phyloP scores from a whole-genome alignment of 2,888 invertebrate genomes.

The Scaptomyza tumidula region DNA sequence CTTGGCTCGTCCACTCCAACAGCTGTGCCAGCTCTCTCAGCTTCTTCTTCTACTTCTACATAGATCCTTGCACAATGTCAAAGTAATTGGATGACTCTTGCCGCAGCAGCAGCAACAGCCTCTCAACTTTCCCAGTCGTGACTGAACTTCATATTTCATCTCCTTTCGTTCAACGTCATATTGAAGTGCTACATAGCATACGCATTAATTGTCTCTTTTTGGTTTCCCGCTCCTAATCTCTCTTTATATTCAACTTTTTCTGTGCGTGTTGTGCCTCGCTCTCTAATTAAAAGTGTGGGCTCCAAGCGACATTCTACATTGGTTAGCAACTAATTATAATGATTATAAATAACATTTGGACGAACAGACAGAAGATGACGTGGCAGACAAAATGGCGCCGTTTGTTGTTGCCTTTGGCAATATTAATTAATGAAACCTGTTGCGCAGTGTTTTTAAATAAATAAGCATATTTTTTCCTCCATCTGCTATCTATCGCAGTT shows the following conservation, averaged over 20 bases:
- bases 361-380: background rate
- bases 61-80: constrained; percentile 64
- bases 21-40: constrained; percentile 36
- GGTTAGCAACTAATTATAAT: constrained; percentile 66
- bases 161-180: constrained; percentile 29
- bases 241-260: too few relatives aligned
- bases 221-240: background rate
- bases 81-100: constrained; percentile 77
- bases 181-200: constrained; percentile 64
- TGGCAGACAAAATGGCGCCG: constrained; percentile 50
- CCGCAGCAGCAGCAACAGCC: constrained; percentile 10
- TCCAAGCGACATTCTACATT: constrained; percentile 46
- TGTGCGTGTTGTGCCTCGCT: background rate
- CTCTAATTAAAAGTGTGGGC: constrained; percentile 57
- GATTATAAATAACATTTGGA: constrained; percentile 43
- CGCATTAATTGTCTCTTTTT: constrained; percentile 62
- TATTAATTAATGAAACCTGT: constrained; percentile 59
- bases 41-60: constrained; percentile 3
- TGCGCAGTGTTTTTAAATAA: constrained; percentile 22
- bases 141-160: constrained; percentile 25
- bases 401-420: constrained; percentile 28
- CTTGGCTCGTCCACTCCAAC: constrained; percentile 40
- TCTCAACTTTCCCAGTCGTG: constrained; percentile 25
- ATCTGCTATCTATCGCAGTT: background rate
- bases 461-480: background rate